Base-by-base conservation (phyloP, 1,140 invertebrate species). In the Bombus huntii region DNA sequence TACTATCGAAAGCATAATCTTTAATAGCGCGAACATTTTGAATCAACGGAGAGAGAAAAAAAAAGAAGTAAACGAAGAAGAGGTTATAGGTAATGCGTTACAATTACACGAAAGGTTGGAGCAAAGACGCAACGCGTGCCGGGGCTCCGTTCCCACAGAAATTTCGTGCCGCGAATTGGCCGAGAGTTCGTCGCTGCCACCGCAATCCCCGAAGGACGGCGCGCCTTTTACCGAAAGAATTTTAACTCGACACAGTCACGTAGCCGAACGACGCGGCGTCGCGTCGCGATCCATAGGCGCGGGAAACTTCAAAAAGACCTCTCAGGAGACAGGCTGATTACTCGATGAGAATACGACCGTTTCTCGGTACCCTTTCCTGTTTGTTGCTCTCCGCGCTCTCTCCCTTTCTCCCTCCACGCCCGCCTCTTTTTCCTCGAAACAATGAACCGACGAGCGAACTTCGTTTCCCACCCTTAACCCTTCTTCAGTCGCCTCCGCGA, bases 291-390 rank as follows among this genome's bases (percentile, higher is more conserved):
- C 72, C 44, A 53, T 79, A 86, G 70, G 66, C 76, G 83, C 78
- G 78, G 83, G 84, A 82, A 86, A 82, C 79, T 83, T 75, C 72
- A 83, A 86, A 83, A 86, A 83, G 31, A 42, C 65, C 79, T 88
- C 88, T 83, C 83, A 76, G 80, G 83, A 89, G 88, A 83, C 79
- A 53, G 88, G 37, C 83, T 89, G 87, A 89, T 89, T 89, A 86
- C 88, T 85, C 76, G 76, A 85, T 59, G 88, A 86, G 88, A 89
- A 89, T 88, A 89, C 76, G 83, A 89, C 62, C 88, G 79, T 86
- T 88, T 80, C 65, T 70, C 87, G 57, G 79, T 89, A 89, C 66
- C 88, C 87, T 81, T 86, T 76, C 59, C 80, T 65, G 78, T 89
- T 86, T 83, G 62, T 89, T 65, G 39, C 70, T 82, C 37, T 44